Conservation (phyloP, 1,140 invertebrate genomes). For the Brevipalpus yothersi region DNA sequence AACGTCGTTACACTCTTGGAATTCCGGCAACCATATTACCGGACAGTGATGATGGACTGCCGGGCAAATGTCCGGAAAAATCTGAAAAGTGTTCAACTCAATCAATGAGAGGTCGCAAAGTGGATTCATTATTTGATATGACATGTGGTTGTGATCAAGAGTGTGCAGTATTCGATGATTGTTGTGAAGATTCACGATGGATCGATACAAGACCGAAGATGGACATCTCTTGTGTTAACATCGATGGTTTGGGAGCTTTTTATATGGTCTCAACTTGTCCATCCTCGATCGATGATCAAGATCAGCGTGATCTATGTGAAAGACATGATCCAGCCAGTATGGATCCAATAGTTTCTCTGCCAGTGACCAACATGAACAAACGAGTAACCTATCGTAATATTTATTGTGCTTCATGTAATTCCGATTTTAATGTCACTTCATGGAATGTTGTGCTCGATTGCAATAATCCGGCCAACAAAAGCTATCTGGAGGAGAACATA, state of each 20-base stretch:
- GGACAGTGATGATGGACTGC: too few species aligned
- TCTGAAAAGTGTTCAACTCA: neutral
- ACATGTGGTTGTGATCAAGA: neutral
- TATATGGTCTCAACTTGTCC: neutral
- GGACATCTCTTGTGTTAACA: neutral
- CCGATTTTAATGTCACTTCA: neutral
- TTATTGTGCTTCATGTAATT: constrained; percentile 31
- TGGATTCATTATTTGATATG: neutral
- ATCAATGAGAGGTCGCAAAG: neutral
- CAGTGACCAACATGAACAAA: constrained; percentile 20
- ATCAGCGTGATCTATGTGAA: neutral
- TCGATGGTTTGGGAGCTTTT: neutral
- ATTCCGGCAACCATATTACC: too few species aligned
- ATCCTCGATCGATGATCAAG: neutral
- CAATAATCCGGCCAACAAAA: too few species aligned
- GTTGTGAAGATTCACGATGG: neutral
- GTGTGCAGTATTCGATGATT: neutral
- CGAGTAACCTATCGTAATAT: constrained; percentile 28
- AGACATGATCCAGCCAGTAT: neutral
- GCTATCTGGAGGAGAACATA: too few species aligned
- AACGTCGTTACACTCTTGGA: too few species aligned
- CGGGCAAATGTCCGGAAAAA: too few species aligned
- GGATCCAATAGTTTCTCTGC: constrained; percentile 22
- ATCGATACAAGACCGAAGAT: neutral
- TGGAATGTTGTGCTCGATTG: too few species aligned